Base-by-base conservation (phyloP, 30 jellyfish, hydroid and myxozoan species). In the Mastigias papua region DNA sequence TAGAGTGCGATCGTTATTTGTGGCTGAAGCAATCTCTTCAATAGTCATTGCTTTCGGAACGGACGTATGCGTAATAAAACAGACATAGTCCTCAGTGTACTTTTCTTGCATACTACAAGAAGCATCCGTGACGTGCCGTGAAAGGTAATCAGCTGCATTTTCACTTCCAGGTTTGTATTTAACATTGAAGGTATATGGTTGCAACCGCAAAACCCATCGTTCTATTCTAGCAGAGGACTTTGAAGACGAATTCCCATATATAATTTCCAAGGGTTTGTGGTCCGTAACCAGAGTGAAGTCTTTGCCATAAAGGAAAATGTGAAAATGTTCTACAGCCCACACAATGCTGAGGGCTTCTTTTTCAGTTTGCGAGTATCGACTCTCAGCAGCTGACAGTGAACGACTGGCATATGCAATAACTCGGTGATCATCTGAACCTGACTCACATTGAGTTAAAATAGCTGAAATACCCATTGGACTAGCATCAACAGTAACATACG, bases 381-480 rank as follows among this genome's bases (percentile, higher is more conserved):
- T 48, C 75, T 84, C 93, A 25, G 20, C 80, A 19, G 22, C 58
- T 8, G 87, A 2, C n/a, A 72, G 68, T 8, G 66, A 9, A 19
- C 82, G 68, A 49, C 86, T 72, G 26, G 86, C 86, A 49, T 84
- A 84, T 13, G 91, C 91, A 27, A 81, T 49, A 17, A 81, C 91
- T 42, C 25, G 8, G 60, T 63, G 35, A 28, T 63, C 83, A 23
- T 63, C 22, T n/a, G 69, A 5, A n/a, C 42, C 64, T n/a, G 20
- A 17, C 3, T 25, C 31, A 15, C 31, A 3, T 25, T 81, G 91
- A 7, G 76, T 21, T 28, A 66, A 29, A 37, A 81, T 81, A 26
- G 84, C 91, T 21, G 91, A 48, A 4, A 81, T 30, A 27, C 91
- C 91, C 7, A 69, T 84, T 0, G 84, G 84, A 34, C 91, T 81